Evolutionary conservation across 2,113 vertebrate genomes (phyloP).

Genomic region (Nothocercus nigrocapillus): DNA sequence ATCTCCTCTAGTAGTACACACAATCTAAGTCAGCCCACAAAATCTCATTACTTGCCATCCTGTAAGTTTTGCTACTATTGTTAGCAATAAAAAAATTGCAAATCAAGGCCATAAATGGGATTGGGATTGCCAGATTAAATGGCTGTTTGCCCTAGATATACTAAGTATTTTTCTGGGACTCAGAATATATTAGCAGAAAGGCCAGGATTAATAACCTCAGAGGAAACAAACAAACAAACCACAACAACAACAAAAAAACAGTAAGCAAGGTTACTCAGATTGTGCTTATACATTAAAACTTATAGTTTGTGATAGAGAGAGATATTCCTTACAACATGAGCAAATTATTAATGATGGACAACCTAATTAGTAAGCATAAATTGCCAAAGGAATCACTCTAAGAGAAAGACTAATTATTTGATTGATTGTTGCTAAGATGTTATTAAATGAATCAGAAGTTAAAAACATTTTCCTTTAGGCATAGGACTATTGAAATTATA

Average conservation of each 20-base stretch:
- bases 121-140: not conserved
- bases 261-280: not conserved
- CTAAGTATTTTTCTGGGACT: not conserved
- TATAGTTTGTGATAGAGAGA: not conserved
- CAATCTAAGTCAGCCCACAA: not conserved
- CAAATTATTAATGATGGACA: not conserved
- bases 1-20: not conserved
- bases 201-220: not conserved
- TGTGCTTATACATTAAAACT: not conserved
- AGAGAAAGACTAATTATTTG: not conserved
- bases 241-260: not conserved
- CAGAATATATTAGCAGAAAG: not conserved
- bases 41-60: accelerated
- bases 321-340: not conserved
- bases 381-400: not conserved
- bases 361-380: not conserved
- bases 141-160: not conserved
- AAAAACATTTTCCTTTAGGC: not conserved
- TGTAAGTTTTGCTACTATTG: not conserved
- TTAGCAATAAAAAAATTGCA: not conserved
- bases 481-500: not conserved
- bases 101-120: not conserved
- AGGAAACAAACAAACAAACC: no score
- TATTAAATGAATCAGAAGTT: not conserved
- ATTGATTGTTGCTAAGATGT: not conserved